Conservation (phyloP, 1,140 invertebrate genomes). For the Drosophila pectinifera region DNA sequence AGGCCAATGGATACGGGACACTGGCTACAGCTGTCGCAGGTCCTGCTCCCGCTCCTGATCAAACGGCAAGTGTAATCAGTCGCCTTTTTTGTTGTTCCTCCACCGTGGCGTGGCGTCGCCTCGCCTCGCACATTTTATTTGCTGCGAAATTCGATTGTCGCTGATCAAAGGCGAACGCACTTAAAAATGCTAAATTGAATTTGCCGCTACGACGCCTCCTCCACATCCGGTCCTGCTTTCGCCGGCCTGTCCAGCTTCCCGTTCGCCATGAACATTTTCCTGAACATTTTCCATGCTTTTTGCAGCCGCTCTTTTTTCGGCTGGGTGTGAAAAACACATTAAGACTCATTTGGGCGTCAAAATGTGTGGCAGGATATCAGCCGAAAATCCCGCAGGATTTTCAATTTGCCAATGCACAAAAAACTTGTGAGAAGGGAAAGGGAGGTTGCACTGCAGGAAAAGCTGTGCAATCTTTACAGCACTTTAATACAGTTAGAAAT, state of each 20-base stretch:
- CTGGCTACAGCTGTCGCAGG: conserved; percentile 39
- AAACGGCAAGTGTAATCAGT: conserved; percentile 81
- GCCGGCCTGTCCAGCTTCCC: conserved; percentile 17
- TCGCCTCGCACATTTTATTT: conserved; percentile 69
- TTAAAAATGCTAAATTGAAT: conserved; percentile 85
- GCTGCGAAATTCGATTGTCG: conserved; percentile 83
- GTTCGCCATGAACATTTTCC: conserved; percentile 56
- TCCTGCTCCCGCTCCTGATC: conserved; percentile 55
- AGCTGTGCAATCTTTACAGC: no score
- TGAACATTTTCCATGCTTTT: conserved; percentile 61
- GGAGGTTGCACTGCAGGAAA: conserved; percentile 1
- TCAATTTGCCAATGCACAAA: conserved; percentile 58
- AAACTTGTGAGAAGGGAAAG: not conserved
- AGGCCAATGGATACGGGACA: conserved; percentile 32
- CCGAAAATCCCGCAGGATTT: conserved; percentile 64
- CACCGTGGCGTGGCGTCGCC: conserved; percentile 9
- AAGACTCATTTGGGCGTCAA: conserved; percentile 78
- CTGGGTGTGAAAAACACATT: conserved; percentile 78
- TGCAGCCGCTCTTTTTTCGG: conserved; percentile 32
- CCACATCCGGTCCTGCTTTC: conserved; percentile 26
- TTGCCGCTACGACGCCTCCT: conserved; percentile 77
- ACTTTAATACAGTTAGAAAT: no score
- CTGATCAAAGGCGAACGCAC: conserved; percentile 84
- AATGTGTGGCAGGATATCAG: conserved; percentile 36
- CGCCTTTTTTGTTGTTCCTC: conserved; percentile 18